phyloP scores from a whole-genome alignment of 2,797 vertebrate species.

The Thripadectes ignobilis region DNA sequence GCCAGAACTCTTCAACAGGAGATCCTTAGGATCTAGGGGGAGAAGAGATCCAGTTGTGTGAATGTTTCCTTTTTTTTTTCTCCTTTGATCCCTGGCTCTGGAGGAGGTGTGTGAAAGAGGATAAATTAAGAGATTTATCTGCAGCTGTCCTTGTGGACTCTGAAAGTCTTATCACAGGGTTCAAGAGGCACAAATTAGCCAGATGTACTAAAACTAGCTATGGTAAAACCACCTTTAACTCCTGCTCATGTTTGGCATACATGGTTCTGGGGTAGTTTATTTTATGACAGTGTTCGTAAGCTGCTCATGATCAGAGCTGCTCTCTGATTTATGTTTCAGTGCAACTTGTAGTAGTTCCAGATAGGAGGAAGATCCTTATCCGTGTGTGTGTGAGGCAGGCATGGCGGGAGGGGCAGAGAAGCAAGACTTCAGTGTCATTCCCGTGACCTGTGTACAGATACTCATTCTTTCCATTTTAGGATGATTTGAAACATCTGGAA shows the following conservation, averaged over 20 bases:
- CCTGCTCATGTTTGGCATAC: background rate
- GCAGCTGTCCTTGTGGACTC: background rate
- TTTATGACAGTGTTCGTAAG: background rate
- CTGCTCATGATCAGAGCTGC: background rate
- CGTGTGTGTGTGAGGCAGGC: background rate
- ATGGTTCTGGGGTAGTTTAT: background rate
- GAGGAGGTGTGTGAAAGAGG: background rate
- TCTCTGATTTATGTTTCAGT: background rate
- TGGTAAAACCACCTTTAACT: background rate
- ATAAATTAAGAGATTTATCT: background rate
- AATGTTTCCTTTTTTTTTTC: background rate
- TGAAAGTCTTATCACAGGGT: background rate
- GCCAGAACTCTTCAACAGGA: background rate
- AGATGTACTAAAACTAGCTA: background rate
- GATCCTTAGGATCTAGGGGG: background rate
- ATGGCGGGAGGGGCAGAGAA: background rate
- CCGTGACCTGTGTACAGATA: background rate
- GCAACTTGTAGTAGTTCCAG: background rate
- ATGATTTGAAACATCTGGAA: conserved; percentile 56
- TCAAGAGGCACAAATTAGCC: background rate
- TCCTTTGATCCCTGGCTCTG: background rate
- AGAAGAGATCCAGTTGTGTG: background rate
- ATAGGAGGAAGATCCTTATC: background rate
- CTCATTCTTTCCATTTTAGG: conserved; percentile 52
- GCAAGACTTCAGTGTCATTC: background rate